These are phyloP conservation scores for Neotoxoptera formosana DNA, from an alignment of 1,140 invertebrate species.

Conservation along the genomic window DNA sequence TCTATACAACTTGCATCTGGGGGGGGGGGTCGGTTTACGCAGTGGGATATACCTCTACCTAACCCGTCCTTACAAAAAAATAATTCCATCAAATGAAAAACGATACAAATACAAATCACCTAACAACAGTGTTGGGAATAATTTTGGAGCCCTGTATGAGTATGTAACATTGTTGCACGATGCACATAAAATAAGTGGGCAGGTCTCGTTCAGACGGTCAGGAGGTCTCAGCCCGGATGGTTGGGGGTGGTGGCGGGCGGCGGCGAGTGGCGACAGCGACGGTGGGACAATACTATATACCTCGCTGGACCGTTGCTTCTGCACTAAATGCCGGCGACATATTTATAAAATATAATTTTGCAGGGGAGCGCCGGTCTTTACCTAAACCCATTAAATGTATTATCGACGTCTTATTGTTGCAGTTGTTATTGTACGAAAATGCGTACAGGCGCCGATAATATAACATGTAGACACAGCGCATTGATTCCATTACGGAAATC, in stretches of 20 bases:
- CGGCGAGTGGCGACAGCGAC: background rate
- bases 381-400: conserved; percentile 1
- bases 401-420: background rate
- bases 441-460: background rate
- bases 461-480: background rate
- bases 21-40: no score
- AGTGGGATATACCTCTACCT: no score
- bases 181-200: background rate
- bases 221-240: no score
- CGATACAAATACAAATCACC: background rate
- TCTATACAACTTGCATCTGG: no score
- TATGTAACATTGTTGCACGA: background rate
- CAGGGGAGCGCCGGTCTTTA: background rate
- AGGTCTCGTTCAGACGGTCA: background rate
- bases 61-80: no score
- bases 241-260: background rate
- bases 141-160: background rate
- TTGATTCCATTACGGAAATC: background rate
- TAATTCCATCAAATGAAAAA: background rate
- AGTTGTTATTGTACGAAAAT: background rate
- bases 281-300: background rate
- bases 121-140: background rate
- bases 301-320: background rate
- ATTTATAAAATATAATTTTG: background rate
- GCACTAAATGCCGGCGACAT: background rate